A percentile compares a stretch with the other conserved stretches of the same genome.
Conservation (phyloP, 2,113 vertebrate species). For the Physeter macrocephalus region DNA sequence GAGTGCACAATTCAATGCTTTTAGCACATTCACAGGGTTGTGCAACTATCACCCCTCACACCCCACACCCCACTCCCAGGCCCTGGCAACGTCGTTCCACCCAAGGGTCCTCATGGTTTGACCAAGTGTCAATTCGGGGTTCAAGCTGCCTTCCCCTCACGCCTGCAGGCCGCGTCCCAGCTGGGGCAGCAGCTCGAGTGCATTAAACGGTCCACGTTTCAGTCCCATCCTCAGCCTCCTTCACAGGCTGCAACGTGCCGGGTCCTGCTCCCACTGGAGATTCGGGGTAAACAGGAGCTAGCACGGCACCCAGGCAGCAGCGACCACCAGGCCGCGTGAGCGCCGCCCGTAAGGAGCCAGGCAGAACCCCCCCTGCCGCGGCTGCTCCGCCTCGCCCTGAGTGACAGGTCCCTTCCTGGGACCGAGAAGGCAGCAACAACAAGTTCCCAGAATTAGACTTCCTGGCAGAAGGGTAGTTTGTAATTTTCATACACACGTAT, state of each 20-base stretch:
- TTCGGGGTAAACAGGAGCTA: no score
- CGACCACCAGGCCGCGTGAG: no score
- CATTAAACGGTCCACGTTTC: not conserved
- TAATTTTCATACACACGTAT: not conserved
- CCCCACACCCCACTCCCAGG: not conserved
- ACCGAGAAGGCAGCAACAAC: not conserved
- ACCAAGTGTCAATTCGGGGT: not conserved
- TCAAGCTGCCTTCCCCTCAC: no score
- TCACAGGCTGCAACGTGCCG: no score
- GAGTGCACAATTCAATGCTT: accelerated
- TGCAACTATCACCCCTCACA: not conserved
- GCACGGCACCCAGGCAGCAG: no score
- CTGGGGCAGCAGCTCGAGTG: no score
- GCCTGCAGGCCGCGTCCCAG: not conserved
- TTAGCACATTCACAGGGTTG: not conserved
- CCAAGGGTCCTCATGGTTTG: not conserved
- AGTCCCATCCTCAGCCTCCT: no score
- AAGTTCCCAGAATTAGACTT: not conserved
- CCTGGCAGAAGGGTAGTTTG: not conserved
- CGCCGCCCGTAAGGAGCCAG: no score
- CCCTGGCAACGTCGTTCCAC: not conserved
- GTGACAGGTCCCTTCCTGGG: no score
- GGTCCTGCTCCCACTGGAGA: no score
- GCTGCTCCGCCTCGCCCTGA: no score
- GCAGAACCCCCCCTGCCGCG: no score